These are phyloP conservation scores for Porites lobata DNA, from an alignment of 92 coral and sea anemone genomes.

Conservation along the genomic window DNA sequence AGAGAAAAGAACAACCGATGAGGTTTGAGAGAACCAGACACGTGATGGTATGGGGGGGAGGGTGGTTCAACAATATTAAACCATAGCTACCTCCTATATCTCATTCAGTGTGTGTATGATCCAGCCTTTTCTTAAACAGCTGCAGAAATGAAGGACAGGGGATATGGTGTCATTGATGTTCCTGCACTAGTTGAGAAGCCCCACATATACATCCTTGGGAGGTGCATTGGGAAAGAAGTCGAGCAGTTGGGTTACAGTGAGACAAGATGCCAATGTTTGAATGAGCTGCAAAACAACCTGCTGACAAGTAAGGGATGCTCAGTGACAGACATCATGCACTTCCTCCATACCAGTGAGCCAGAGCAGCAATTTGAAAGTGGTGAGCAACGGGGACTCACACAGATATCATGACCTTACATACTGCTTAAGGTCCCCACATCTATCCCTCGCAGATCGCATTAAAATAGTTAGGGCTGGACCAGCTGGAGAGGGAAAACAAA, in stretches of 20 bases:
- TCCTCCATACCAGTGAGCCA: slow-evolving; percentile 47
- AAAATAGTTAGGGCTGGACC: slow-evolving; percentile 19
- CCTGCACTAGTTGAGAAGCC: slow-evolving; percentile 55
- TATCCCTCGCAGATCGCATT: slow-evolving; percentile 34
- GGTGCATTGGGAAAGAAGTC: slow-evolving; percentile 53
- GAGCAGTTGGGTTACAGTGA: slow-evolving; percentile 54
- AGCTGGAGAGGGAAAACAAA: slow-evolving; percentile 26
- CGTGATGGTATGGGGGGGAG: slow-evolving; percentile 21
- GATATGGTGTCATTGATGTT: slow-evolving; percentile 23
- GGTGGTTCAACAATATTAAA: slow-evolving; percentile 35
- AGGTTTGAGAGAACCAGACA: slow-evolving; percentile 46
- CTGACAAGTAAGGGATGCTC: neutral
- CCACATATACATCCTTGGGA: slow-evolving; percentile 47
- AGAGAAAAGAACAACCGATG: slow-evolving; percentile 21
- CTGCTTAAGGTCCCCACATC: slow-evolving; percentile 12
- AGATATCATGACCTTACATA: slow-evolving; percentile 34
- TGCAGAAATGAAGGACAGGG: slow-evolving; percentile 27
- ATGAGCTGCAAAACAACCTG: slow-evolving; percentile 35
- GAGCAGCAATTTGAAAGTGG: slow-evolving; percentile 53
- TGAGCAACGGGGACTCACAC: slow-evolving; percentile 45
- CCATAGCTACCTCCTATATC: slow-evolving; percentile 36
- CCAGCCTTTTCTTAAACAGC: slow-evolving; percentile 52
- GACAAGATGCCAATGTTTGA: slow-evolving; percentile 46
- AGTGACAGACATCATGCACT: slow-evolving; percentile 38
- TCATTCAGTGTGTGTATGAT: slow-evolving; percentile 35